Evolutionary conservation across 2,797 vertebrate genomes (phyloP), one percentile per base, ranked within the genome.

Genomic region (Dryobates pubescens): DNA sequence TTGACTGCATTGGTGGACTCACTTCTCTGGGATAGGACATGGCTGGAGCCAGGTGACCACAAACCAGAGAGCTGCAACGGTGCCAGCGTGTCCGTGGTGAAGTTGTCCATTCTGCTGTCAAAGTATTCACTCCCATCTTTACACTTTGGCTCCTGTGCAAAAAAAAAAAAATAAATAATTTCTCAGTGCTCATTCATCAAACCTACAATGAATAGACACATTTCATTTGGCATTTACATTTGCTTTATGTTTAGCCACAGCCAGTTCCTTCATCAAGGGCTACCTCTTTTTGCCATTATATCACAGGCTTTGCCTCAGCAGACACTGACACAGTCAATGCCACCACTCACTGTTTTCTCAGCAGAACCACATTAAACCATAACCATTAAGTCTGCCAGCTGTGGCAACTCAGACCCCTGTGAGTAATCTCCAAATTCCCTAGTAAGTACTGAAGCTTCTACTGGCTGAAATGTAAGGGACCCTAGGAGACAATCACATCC

Each of bases 121-220:
- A 99, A 99, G 78, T 98, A 98, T 61, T 99, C 99, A 0, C 93
- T 98, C 47, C 97, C 94, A 86, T 99, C 99, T 96, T 98, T 99
- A 96, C 96, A 98, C 91, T 98, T 98, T 7, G 98, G 97, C 86
- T 99, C 99, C 99, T 99, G 94, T 7, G 43, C 36, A 89, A 76
- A 86, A 72, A 86, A 74, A 89, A 76, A 86, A 72, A 86, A 74
- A 36, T 72, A 84, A 72, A 82, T 38, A 96, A 90, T 94, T n/a
- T n/a, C 51, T 30, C 72, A 64, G 34, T 2, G 0, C 51, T 94
- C 82, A 93, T 36, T 54, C 64, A 59, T 30, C 9, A 53, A 3
- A 5, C 13, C 13, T 12, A 68, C 0, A 0, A 56, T 20, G 69
- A 89, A 83, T 27, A 90, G 30, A 54, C 7, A 26, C 22, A n/a